Evolutionary conservation across 2,113 vertebrate genomes (phyloP), one percentile per base, ranked within the genome.

Genomic region (Lagopus leucura): DNA sequence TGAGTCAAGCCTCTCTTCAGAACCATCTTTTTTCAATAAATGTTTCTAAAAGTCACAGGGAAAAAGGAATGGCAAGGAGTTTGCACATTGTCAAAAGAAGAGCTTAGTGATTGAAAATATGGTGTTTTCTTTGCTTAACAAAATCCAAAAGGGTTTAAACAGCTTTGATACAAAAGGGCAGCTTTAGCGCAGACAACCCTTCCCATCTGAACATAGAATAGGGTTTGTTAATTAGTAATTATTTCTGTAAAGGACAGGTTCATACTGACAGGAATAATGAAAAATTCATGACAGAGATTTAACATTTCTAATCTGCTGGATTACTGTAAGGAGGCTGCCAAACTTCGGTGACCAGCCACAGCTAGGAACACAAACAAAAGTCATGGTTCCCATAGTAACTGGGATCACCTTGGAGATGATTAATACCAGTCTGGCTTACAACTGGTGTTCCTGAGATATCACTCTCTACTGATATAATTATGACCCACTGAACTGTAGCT

Each of bases 331-430:
- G 47, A 92, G 74, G 58, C 87, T 96, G 91, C 86, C 86, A 96
- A 95, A 94, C 71, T 93, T 95, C 47, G 65, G 85, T 87, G 0
- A 92, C 78, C 86, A 97, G 96, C 80, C 91, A 94, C 55, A 34
- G 70, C 63, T 83, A 42, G 81, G 55, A 92, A 83, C 69, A 97
- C 97, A 98, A 97, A 97, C 96, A 97, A 98, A 97, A 96, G 97
- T 97, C 93, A 91, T 65, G 16, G 97, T 98, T 98, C 80, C 96
- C 92, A 97, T 74, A 92, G 98, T 94, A 98, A 98, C 97, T 24
- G 57, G 95, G 95, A 97, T 98, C 96, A 97, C 97, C 97, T 98
- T 98, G 96, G 97, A 97, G 96, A 98, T 97, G 94, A 98, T 97
- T 98, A 97, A 97, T 97, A 93, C 86, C 48, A 89, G 74, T 73